phyloP scores from a whole-genome alignment of 35 echinoderm and acorn worm species.

The Patiria miniata region DNA sequence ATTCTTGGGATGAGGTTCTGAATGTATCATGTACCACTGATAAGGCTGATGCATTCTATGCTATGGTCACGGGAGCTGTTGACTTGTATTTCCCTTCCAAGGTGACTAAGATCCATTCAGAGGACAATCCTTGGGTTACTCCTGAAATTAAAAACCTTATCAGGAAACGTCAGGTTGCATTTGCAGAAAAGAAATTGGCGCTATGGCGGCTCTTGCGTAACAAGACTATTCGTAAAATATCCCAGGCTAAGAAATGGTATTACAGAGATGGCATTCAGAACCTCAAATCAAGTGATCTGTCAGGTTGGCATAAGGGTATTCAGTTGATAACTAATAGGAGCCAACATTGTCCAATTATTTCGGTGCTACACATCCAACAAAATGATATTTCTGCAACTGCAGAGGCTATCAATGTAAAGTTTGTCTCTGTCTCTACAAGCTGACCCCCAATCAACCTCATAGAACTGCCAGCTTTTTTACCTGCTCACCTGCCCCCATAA shows the following conservation, averaged over 20 bases:
- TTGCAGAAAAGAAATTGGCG: slow-evolving; percentile 29
- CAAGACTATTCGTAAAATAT: background rate
- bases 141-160: slow-evolving; percentile 35
- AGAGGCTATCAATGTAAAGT: slow-evolving; percentile 28
- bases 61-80: background rate
- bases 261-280: slow-evolving; percentile 12
- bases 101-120: slow-evolving; percentile 24
- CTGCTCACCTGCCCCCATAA: background rate
- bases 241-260: slow-evolving; percentile 8
- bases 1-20: slow-evolving; percentile 39
- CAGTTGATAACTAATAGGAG: slow-evolving; percentile 33
- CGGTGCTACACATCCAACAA: background rate
- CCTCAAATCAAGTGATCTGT: slow-evolving; percentile 36
- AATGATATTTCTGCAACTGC: slow-evolving; percentile 3
- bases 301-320: slow-evolving; percentile 47
- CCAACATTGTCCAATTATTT: background rate
- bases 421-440: slow-evolving; percentile 44
- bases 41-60: slow-evolving; percentile 45
- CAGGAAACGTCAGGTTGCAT: slow-evolving; percentile 31
- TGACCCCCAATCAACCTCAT: background rate
- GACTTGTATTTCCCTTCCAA: slow-evolving; percentile 38
- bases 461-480: slow-evolving; percentile 18
- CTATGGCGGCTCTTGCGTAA: slow-evolving; percentile 27
- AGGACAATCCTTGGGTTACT: slow-evolving; percentile 56
- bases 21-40: slow-evolving; percentile 1